Percentiles rank a stretch among this genome's conserved stretches.
These are phyloP conservation scores for Orestias chungarensis DNA, from an alignment of 2,797 vertebrate species.

Conservation along the genomic window DNA sequence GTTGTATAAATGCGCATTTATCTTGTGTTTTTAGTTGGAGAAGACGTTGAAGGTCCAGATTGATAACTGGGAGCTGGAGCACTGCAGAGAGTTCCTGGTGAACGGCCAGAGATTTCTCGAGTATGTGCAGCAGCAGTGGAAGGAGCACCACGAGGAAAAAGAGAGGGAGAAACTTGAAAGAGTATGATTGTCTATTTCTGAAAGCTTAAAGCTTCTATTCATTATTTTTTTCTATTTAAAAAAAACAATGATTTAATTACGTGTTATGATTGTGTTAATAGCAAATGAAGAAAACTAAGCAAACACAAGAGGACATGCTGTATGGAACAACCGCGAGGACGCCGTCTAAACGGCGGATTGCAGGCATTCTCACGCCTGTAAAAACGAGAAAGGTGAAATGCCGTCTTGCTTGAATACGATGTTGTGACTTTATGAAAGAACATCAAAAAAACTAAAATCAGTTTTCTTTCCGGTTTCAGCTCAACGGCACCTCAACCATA, in stretches of 20 bases:
- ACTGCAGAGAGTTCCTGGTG: slow-evolving; percentile 81
- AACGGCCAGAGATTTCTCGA: slow-evolving; percentile 88
- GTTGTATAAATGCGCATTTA: not conserved
- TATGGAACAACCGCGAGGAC: slow-evolving; percentile 85
- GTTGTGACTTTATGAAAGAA: no score
- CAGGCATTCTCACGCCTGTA: slow-evolving; percentile 74
- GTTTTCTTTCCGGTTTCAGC: slow-evolving; percentile 60
- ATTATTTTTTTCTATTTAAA: not conserved
- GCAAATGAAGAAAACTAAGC: slow-evolving; percentile 91
- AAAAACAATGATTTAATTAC: not conserved
- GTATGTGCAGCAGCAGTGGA: slow-evolving; percentile 89
- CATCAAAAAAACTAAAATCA: not conserved
- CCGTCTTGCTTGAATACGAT: not conserved
- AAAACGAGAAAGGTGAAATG: slow-evolving; percentile 87
- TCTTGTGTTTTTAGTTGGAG: slow-evolving; percentile 82
- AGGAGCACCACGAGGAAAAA: slow-evolving; percentile 83
- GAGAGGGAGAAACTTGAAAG: slow-evolving; percentile 90
- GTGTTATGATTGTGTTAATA: slow-evolving; percentile 50
- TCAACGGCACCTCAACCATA: slow-evolving; percentile 79
- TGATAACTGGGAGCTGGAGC: slow-evolving; percentile 85
- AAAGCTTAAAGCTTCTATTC: not conserved
- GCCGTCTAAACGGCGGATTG: slow-evolving; percentile 82
- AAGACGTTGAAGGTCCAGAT: slow-evolving; percentile 85
- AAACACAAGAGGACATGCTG: slow-evolving; percentile 89
- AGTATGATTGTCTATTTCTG: slow-evolving; percentile 74